Conservation (phyloP, 2,113 vertebrate species). For the Corythoichthys haematopterus region DNA sequence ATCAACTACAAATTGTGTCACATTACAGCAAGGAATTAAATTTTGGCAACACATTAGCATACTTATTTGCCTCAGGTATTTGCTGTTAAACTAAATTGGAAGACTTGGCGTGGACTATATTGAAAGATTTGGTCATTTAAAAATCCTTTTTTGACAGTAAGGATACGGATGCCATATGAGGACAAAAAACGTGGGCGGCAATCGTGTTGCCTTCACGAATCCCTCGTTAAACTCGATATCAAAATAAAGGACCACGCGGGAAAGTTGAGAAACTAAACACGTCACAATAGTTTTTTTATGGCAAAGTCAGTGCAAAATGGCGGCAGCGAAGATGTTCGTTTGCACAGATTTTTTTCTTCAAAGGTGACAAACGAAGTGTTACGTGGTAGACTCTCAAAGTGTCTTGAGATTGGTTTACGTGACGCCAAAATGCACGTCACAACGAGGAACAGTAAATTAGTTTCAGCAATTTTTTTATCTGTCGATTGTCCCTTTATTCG, state of each 20-base stretch:
- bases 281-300: not conserved
- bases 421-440: no score
- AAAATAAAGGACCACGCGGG: not conserved
- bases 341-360: no score
- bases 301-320: not conserved
- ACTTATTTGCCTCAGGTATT: not conserved
- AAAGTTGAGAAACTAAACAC: not conserved
- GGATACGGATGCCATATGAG: slow-evolving; percentile 4
- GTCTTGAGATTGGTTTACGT: no score
- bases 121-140: not conserved
- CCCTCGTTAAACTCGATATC: not conserved
- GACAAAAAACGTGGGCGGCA: slow-evolving; percentile 16
- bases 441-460: no score
- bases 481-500: no score
- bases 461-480: no score
- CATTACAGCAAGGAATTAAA: not conserved
- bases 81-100: not conserved
- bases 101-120: not conserved
- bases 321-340: no score
- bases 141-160: slow-evolving; percentile 7
- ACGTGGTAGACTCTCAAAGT: no score
- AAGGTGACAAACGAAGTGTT: no score
- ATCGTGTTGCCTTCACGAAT: slow-evolving; percentile 8
- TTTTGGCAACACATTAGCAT: not conserved
- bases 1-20: slow-evolving; percentile 5